phyloP scores from a whole-genome alignment of 2,797 vertebrate species.

The Spinibarbus caldwelli region DNA sequence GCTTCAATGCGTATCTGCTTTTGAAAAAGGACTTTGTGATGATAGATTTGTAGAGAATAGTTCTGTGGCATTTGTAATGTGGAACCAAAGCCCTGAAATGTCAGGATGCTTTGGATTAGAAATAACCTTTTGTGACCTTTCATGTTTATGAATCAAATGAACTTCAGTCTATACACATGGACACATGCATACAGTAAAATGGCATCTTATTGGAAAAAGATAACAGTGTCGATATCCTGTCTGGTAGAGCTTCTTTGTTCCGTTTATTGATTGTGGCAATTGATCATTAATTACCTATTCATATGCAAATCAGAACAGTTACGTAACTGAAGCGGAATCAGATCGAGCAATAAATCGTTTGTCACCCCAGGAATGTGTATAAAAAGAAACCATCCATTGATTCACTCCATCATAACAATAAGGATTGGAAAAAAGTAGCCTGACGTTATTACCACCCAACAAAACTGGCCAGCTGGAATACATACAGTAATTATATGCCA shows the following conservation, averaged over 20 bases:
- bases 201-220: background rate
- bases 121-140: background rate
- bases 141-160: background rate
- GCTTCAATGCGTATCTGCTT: constrained; percentile 23
- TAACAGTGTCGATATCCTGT: background rate
- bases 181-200: background rate
- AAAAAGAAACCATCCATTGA: background rate
- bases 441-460: too few species aligned
- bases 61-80: too few species aligned
- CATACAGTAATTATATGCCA: background rate
- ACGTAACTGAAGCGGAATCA: background rate
- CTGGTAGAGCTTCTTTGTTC: background rate
- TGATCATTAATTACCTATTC: background rate
- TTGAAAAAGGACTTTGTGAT: background rate
- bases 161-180: background rate
- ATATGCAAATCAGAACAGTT: background rate
- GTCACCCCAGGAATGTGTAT: background rate
- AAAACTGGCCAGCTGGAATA: background rate
- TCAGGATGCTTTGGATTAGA: background rate
- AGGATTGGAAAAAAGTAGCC: background rate
- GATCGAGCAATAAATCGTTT: background rate
- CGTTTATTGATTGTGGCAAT: background rate
- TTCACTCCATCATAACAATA: background rate
- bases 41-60: background rate
- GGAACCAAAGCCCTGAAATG: background rate